Conservation (phyloP, 2,113 vertebrate species). For the Pluvianellus socialis region DNA sequence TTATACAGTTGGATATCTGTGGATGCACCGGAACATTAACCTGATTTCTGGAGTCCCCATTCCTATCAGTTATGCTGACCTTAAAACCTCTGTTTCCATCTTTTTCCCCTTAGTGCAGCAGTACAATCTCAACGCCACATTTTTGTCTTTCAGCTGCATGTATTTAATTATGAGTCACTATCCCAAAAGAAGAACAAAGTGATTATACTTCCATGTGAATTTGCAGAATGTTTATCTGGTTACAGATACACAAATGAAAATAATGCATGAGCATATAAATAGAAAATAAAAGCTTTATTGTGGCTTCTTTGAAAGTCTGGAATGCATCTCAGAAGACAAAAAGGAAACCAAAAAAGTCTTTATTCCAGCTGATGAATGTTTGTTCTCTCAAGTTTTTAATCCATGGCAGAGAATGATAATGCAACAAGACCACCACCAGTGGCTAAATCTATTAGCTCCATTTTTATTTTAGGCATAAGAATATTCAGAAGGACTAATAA, state of each 20-base stretch:
- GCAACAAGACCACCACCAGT: conserved; percentile 22
- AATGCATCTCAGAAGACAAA: conserved; percentile 53
- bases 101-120: not conserved
- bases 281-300: conserved; percentile 68
- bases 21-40: not conserved
- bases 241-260: conserved; percentile 54
- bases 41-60: not conserved
- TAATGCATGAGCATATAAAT: conserved; percentile 51
- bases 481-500: not conserved
- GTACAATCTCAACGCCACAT: not conserved
- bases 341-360: conserved; percentile 29
- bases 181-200: conserved; percentile 61
- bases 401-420: conserved; percentile 25
- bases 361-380: conserved; percentile 62
- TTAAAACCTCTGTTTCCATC: not conserved
- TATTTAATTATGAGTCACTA: conserved; percentile 52
- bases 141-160: conserved; percentile 24
- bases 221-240: conserved; percentile 61
- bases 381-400: conserved; percentile 34
- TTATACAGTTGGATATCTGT: not conserved
- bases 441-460: conserved; percentile 7
- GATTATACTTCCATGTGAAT: conserved; percentile 39
- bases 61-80: not conserved
- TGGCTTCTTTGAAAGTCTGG: conserved; percentile 61
- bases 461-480: conserved; percentile 46